These are phyloP conservation scores for Anoplius nigerrimus DNA, from an alignment of 2,888 invertebrate genomes.

Conservation along the genomic window DNA sequence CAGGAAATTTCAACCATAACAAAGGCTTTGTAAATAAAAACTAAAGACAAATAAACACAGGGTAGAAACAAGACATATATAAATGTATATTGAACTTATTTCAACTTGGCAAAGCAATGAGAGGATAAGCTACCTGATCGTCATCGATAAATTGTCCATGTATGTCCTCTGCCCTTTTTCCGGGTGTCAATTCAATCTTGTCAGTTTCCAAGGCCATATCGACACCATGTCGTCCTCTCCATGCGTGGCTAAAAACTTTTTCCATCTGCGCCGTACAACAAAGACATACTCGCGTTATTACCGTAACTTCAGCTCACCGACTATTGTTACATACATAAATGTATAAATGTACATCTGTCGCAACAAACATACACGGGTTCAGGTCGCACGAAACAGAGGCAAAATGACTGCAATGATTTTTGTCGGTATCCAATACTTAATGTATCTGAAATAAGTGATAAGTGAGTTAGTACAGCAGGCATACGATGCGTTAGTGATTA, in stretches of 20 bases:
- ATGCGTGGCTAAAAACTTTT: slow-evolving; percentile 93
- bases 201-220: slow-evolving; percentile 48
- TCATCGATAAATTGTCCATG: slow-evolving; percentile 58
- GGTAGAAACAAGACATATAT: background rate
- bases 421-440: slow-evolving; percentile 39
- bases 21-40: no score
- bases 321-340: slow-evolving; percentile 7
- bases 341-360: slow-evolving; percentile 1
- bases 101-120: no score
- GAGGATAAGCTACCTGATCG: slow-evolving; percentile 47
- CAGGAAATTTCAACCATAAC: no score
- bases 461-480: slow-evolving; percentile 30
- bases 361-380: slow-evolving; percentile 25
- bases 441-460: slow-evolving; percentile 50
- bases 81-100: no score
- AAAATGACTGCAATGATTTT: slow-evolving; percentile 40
- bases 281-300: background rate
- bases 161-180: slow-evolving; percentile 52
- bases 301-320: background rate
- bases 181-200: slow-evolving; percentile 36
- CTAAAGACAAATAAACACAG: background rate
- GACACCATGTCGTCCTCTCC: slow-evolving; percentile 87
- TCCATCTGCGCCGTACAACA: slow-evolving; percentile 83
- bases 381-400: slow-evolving; percentile 39
- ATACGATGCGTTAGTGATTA: slow-evolving; percentile 24